A percentile compares a stretch with the other conserved stretches of the same genome.
These are phyloP conservation scores for Girardia tigrina DNA, from an alignment of 2,888 invertebrate species.

Conservation along the genomic window DNA sequence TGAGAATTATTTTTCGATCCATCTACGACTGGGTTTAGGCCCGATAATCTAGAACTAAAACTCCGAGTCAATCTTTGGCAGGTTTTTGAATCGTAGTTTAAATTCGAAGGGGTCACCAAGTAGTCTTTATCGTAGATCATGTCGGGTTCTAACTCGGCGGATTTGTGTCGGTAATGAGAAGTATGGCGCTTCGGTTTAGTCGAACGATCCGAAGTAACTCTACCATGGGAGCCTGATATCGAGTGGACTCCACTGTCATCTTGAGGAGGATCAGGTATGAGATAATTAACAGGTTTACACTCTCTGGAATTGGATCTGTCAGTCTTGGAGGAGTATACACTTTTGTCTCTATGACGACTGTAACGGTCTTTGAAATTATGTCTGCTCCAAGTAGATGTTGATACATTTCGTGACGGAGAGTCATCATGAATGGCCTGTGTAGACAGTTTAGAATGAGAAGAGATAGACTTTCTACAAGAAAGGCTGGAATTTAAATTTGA, in stretches of 20 bases:
- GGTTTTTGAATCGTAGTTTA: not conserved
- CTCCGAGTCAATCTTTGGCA: not conserved
- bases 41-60: not conserved
- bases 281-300: not conserved
- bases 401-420: not conserved
- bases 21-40: not conserved
- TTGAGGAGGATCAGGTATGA: not conserved
- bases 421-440: constrained; percentile 7
- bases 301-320: not conserved
- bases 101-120: not conserved
- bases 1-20: not conserved
- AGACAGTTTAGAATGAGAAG: not conserved
- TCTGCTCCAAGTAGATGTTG: not conserved
- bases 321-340: not conserved
- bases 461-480: not conserved
- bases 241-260: not conserved
- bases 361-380: not conserved
- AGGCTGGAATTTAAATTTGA: not conserved
- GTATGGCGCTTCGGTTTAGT: not conserved
- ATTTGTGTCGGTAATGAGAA: not conserved
- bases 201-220: not conserved
- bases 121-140: not conserved
- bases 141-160: not conserved
- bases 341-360: not conserved
- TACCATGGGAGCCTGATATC: not conserved